These are phyloP conservation scores for Drosophila eohydei DNA, from an alignment of 2,888 invertebrate genomes.

Conservation along the genomic window DNA sequence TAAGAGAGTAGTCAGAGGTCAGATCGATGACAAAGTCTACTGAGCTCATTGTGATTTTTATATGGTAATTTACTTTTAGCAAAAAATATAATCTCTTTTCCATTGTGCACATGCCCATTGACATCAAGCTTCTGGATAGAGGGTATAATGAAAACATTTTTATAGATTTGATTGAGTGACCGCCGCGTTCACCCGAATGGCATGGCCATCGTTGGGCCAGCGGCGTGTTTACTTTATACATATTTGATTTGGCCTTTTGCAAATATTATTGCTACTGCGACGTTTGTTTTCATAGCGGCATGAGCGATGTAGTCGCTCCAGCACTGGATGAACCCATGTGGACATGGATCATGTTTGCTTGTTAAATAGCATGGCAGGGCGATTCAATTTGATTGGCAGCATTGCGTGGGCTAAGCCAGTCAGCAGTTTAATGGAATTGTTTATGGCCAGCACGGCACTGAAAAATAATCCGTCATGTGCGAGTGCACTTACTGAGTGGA, in stretches of 20 bases:
- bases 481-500: neutral
- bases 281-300: constrained; percentile 33
- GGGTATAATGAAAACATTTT: constrained; percentile 30
- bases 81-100: too few relatives aligned
- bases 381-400: constrained; percentile 41
- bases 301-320: constrained; percentile 6
- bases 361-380: constrained; percentile 33
- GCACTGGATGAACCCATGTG: neutral
- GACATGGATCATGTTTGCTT: constrained; percentile 48
- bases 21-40: neutral
- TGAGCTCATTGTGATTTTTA: neutral
- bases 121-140: neutral
- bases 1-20: neutral
- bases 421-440: constrained; percentile 31
- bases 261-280: constrained; percentile 31
- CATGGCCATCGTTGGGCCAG: constrained; percentile 13
- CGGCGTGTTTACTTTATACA: constrained; percentile 36
- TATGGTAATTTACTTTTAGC: neutral
- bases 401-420: constrained; percentile 24
- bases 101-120: neutral
- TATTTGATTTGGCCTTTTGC: constrained; percentile 42
- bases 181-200: constrained; percentile 11
- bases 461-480: constrained; percentile 11
- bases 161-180: constrained; percentile 36
- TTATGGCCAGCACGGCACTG: constrained; percentile 3